phyloP scores from a whole-genome alignment of 2,888 invertebrate species.

The Drosophila helvetica region DNA sequence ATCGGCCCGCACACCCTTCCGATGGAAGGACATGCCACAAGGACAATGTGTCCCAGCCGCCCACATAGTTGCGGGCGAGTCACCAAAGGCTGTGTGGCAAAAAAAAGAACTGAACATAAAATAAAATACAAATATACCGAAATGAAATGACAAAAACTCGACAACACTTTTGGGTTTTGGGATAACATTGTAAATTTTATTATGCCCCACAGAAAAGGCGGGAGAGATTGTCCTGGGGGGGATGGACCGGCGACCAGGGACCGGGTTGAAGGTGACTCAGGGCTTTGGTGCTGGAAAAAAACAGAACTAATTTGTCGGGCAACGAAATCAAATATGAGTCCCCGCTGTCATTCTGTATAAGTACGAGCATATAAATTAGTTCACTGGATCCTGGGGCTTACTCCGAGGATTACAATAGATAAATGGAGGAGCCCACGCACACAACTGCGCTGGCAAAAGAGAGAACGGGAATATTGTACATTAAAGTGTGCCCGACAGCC shows the following conservation, averaged over 20 bases:
- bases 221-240: constrained; percentile 24
- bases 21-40: constrained; percentile 33
- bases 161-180: constrained; percentile 75
- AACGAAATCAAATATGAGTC: constrained; percentile 63
- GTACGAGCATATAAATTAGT: constrained; percentile 38
- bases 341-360: constrained; percentile 14
- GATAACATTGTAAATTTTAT: constrained; percentile 75
- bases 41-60: constrained; percentile 34
- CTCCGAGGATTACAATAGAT: constrained; percentile 18
- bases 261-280: constrained; percentile 3
- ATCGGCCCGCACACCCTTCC: constrained; percentile 4
- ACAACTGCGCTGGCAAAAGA: neutral
- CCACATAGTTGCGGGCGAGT: constrained; percentile 28
- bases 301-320: constrained; percentile 66
- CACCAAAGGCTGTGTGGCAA: constrained; percentile 16
- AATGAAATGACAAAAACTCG: constrained; percentile 45
- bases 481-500: neutral
- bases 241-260: neutral
- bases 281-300: constrained; percentile 36
- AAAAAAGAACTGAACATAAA: constrained; percentile 12
- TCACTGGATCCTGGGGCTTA: constrained; percentile 17
- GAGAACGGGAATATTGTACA: neutral
- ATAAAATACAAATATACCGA: constrained; percentile 1
- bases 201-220: constrained; percentile 49
- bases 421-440: neutral